These are phyloP conservation scores for Hyperoodon ampullatus DNA, from an alignment of 2,113 vertebrate species.

Conservation along the genomic window DNA sequence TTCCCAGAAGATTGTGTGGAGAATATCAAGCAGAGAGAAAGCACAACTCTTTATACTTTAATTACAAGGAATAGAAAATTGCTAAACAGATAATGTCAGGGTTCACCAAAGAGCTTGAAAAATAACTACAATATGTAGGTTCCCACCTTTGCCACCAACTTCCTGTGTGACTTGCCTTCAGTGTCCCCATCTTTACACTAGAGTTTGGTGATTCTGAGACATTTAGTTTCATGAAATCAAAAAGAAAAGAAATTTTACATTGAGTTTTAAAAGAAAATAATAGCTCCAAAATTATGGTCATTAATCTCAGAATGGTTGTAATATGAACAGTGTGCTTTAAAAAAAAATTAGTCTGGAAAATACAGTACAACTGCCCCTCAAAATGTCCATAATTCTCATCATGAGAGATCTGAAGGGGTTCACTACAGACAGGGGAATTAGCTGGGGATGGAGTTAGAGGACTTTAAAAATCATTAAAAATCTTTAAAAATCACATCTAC, in stretches of 20 bases:
- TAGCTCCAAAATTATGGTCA: background rate
- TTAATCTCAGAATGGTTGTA: slow-evolving; percentile 10
- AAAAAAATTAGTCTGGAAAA: slow-evolving; percentile 33
- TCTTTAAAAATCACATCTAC: background rate
- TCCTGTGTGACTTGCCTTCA: background rate
- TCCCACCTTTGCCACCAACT: background rate
- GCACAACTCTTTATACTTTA: slow-evolving; percentile 47
- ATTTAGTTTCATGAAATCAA: background rate
- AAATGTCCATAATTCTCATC: background rate
- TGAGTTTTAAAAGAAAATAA: background rate
- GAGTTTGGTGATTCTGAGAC: background rate
- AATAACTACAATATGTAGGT: background rate
- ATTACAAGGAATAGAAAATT: slow-evolving; percentile 28
- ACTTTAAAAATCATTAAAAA: background rate
- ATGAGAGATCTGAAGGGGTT: background rate
- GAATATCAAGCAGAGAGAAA: slow-evolving; percentile 33
- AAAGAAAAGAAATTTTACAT: background rate
- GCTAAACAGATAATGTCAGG: background rate
- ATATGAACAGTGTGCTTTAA: background rate
- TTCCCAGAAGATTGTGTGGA: background rate
- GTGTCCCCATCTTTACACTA: background rate
- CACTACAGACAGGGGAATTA: background rate
- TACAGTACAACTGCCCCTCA: background rate
- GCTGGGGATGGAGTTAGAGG: background rate
- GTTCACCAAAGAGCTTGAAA: background rate